Conservation (phyloP, 2,888 invertebrate species). For the Apamea monoglypha region DNA sequence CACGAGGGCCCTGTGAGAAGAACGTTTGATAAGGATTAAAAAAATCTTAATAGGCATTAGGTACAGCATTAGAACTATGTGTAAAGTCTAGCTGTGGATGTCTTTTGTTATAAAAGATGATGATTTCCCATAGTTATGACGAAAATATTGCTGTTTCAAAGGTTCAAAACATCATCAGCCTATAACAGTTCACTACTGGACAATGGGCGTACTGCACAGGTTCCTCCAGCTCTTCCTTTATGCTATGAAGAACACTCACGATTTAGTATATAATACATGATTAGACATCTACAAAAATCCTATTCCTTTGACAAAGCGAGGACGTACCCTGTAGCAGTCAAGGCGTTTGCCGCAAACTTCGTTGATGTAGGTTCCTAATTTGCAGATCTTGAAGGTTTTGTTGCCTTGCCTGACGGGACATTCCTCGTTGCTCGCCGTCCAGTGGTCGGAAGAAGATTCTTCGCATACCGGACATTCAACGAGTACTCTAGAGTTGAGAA, state of each 20-base stretch:
- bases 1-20: slow-evolving; percentile 78
- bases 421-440: slow-evolving; percentile 77
- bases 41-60: not conserved
- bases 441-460: slow-evolving; percentile 63
- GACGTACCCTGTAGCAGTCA: slow-evolving; percentile 83
- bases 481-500: slow-evolving; percentile 66
- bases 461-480: slow-evolving; percentile 86
- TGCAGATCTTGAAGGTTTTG: slow-evolving; percentile 81
- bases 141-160: not conserved
- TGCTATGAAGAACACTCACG: not conserved
- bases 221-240: not conserved
- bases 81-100: not conserved
- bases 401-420: slow-evolving; percentile 76
- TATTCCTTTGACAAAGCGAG: not conserved
- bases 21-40: not conserved
- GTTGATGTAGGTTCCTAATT: slow-evolving; percentile 81
- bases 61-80: not conserved
- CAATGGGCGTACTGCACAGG: not conserved
- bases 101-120: not conserved
- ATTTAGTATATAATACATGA: not conserved
- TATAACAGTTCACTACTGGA: not conserved
- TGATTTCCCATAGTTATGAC: not conserved
- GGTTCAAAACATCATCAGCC: not conserved
- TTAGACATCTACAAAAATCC: not conserved
- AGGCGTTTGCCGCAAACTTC: slow-evolving; percentile 80